Base-by-base conservation (phyloP, 2,113 vertebrate species). In the Cebidichthys violaceus region DNA sequence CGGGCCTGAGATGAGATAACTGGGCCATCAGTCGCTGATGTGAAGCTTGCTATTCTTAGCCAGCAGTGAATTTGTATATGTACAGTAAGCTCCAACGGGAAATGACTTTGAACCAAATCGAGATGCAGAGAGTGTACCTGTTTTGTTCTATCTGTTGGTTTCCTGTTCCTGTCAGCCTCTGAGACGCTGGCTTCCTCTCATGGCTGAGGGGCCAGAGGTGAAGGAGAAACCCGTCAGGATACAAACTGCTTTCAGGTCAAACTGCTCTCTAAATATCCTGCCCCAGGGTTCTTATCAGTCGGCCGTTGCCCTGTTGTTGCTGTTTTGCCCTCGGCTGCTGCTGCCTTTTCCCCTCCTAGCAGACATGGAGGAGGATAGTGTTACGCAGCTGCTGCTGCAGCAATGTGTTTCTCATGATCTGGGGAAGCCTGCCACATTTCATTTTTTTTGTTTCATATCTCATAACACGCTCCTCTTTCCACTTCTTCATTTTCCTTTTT, bases 121-220 rank as follows among this genome's bases (percentile, higher is more conserved):
- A 86, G 79, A 66, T 73, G 55, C 66, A 39, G 66, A 73, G 59
- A 41, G 39, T 3, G 22, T 18, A 17, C 39, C 45, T 80, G 74
- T 82, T 89, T 81, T 74, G 54, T 50, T 89, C 60, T 65, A 24
- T 87, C 75, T 87, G 57, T 78, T 20, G 2, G 74, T 90, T 93
- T 94, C 91, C 91, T 78, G 74, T 87, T 59, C 70, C 83, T 82
- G 83, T 70, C 79, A 43, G 39, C 87, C 81, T 87, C 55, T 82
- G 65, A 81, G 72, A 61, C 75, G 55, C 45, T n/a, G 35, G 43
- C 41, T 92, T 92, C 90, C 93, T 86, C 24, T 79, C 66, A 4
- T 1, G 7, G 57, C 66, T 71, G 62, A 62, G 15, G 84, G 55
- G 55, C 70, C 68, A 69, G 73, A 82, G 69, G 85, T 88, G 77